Base-by-base conservation (phyloP, 2,797 vertebrate genomes). In the Cossypha heuglini region DNA sequence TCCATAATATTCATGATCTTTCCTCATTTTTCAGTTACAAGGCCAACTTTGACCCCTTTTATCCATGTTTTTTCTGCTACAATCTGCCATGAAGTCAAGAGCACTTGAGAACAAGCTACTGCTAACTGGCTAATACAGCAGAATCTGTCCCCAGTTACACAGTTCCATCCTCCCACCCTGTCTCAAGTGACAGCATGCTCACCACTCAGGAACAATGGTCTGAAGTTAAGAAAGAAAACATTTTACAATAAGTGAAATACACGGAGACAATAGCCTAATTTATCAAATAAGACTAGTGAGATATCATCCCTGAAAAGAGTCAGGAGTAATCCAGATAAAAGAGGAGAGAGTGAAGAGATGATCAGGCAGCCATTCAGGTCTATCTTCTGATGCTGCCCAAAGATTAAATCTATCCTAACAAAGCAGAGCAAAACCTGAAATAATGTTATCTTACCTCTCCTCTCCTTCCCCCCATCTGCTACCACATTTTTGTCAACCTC, bases 321-420 rank as follows among this genome's bases (percentile, higher is more conserved):
- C 4, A n/a, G 45, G 25, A 29, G 29, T 68, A 86, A 95, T 78
- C 59, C 73, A 94, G 77, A 92, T 89, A 82, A 95, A 91, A 77
- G 81, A 61, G 81, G 83, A 86, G 95, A 95, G 96, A 97, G 94
- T 91, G 94, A 94, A 92, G 86, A 86, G 90, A 82, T 86, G 81
- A 93, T 91, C 78, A 90, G 43, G 55, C 55, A 40, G 42, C 52
- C 72, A 57, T 87, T 93, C 78, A 48, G 90, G 73, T 83, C 88
- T 91, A 78, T 88, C 92, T 86, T 74, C 49, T 88, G 76, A 58
- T 81, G 35, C 54, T 75, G 57, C 82, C 48, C 81, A 31, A 78
- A 93, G 92, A 93, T 95, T 94, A 92, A 95, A 95, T 90, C 88
- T 66, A 17, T 62, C 48, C 45, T 87, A 87, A 85, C 76, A 94